These are phyloP conservation scores for Pachypsylla venusta DNA, from an alignment of 1,140 invertebrate species.

Conservation along the genomic window DNA sequence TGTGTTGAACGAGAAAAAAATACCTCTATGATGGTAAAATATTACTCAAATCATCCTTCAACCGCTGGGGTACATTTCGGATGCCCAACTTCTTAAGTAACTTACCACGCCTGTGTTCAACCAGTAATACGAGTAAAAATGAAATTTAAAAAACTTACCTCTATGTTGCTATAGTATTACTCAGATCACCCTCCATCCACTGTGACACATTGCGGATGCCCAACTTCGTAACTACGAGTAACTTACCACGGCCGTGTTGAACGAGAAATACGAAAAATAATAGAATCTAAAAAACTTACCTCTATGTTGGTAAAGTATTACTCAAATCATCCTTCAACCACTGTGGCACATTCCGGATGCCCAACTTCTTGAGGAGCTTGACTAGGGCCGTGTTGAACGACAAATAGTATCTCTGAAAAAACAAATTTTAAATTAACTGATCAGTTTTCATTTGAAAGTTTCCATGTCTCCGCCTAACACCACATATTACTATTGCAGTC, in stretches of 20 bases:
- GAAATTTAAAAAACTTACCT: background rate
- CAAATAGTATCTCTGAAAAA: conserved; percentile 60
- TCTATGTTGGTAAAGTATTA: conserved; percentile 32
- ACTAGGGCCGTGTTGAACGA: conserved; percentile 85
- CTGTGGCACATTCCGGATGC: conserved; percentile 63
- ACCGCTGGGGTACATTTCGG: conserved; percentile 73
- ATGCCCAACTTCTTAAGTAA: conserved; percentile 68
- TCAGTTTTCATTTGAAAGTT: too few relatives aligned
- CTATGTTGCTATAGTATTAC: conserved; percentile 33
- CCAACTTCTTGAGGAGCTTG: conserved; percentile 72
- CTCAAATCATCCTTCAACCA: conserved; percentile 87
- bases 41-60: conserved; percentile 74
- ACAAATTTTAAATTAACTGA: conserved; percentile 4
- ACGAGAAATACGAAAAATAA: too few relatives aligned
- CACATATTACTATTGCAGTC: too few relatives aligned
- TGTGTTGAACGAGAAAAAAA: too few relatives aligned
- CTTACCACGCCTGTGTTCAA: conserved; percentile 91
- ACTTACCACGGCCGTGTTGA: conserved; percentile 88
- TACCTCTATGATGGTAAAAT: conserved; percentile 27
- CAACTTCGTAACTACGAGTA: conserved; percentile 67
- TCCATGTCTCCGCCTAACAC: too few relatives aligned
- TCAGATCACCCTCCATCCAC: conserved; percentile 86
- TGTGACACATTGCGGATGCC: conserved; percentile 66
- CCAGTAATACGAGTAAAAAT: too few relatives aligned
- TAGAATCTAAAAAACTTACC: background rate